Evolutionary conservation across 1,140 invertebrate species (phyloP).

Genomic region (Theocolax elegans): DNA sequence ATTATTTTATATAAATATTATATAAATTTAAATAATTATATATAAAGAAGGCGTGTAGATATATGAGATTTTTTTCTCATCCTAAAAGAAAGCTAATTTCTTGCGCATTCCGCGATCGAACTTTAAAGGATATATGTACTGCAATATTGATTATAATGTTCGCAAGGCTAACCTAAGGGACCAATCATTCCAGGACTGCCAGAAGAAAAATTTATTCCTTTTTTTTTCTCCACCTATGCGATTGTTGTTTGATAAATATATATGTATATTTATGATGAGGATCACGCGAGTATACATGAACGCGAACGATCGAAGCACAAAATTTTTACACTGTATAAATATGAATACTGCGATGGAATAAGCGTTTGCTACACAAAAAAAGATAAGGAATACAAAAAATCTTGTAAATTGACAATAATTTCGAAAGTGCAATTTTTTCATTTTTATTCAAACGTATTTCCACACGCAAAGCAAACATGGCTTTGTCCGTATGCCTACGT

Average conservation of each 20-base stretch:
- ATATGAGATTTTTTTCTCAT: conserved; percentile 37
- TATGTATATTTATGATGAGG: too few species aligned
- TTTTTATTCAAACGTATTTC: conserved; percentile 12
- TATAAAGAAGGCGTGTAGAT: conserved; percentile 38
- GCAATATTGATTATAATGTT: conserved; percentile 16
- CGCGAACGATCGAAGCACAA: not conserved
- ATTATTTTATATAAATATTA: conserved; percentile 44
- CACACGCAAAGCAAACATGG: not conserved
- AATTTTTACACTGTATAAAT: not conserved
- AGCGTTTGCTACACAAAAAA: not conserved
- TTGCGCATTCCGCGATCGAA: conserved; percentile 35
- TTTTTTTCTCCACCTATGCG: not conserved
- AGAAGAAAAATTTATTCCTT: not conserved
- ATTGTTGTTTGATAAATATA: conserved; percentile 12
- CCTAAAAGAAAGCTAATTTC: conserved; percentile 31
- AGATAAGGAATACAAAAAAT: too few species aligned
- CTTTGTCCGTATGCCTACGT: conserved; percentile 17
- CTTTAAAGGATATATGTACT: conserved; percentile 16
- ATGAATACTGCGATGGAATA: not conserved
- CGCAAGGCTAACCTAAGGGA: conserved; percentile 26
- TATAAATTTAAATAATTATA: conserved; percentile 44
- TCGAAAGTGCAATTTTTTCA: conserved; percentile 26
- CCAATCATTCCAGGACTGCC: conserved; percentile 33
- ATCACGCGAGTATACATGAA: not conserved
- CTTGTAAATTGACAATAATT: too few species aligned